Conservation (phyloP, 2,797 vertebrate species). For the Myotis myotis region DNA sequence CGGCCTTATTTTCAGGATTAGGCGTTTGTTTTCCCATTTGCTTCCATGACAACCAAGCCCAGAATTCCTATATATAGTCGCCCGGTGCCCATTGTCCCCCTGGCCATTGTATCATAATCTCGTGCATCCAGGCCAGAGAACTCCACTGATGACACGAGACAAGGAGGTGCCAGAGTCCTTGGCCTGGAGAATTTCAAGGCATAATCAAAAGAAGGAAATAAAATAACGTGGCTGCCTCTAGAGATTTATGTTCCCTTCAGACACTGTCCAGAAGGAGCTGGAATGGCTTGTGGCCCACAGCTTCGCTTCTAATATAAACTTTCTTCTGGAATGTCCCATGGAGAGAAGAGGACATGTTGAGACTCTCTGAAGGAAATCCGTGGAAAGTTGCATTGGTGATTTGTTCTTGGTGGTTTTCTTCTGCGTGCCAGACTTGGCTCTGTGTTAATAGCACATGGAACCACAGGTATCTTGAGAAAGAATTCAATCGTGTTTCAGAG, state of each 20-base stretch:
- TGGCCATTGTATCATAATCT: slow-evolving; percentile 71
- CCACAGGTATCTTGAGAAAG: slow-evolving; percentile 5
- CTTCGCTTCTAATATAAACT: slow-evolving; percentile 23
- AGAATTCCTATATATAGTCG: slow-evolving; percentile 78
- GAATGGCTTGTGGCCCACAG: slow-evolving; percentile 21
- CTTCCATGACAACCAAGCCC: slow-evolving; percentile 71
- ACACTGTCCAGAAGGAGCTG: slow-evolving; percentile 50
- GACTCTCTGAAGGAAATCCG: slow-evolving; percentile 5
- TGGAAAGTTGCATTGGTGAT: background rate
- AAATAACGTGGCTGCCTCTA: slow-evolving; percentile 38
- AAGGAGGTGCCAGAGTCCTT: slow-evolving; percentile 45
- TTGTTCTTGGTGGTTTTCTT: background rate
- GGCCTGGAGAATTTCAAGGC: slow-evolving; percentile 69
- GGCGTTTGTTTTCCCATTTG: slow-evolving; percentile 74
- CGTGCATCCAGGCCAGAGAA: slow-evolving; percentile 63
- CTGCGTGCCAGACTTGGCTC: background rate
- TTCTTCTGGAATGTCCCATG: background rate
- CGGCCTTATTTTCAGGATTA: slow-evolving; percentile 75
- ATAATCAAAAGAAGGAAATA: slow-evolving; percentile 72
- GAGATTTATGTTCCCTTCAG: slow-evolving; percentile 50
- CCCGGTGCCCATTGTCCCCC: slow-evolving; percentile 65
- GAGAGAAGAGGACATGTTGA: slow-evolving; percentile 40
- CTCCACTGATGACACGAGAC: slow-evolving; percentile 54
- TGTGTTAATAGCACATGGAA: background rate
- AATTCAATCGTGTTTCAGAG: slow-evolving; percentile 24